Conservation (phyloP, 2,113 vertebrate species). For the Collichthys lucidus region DNA sequence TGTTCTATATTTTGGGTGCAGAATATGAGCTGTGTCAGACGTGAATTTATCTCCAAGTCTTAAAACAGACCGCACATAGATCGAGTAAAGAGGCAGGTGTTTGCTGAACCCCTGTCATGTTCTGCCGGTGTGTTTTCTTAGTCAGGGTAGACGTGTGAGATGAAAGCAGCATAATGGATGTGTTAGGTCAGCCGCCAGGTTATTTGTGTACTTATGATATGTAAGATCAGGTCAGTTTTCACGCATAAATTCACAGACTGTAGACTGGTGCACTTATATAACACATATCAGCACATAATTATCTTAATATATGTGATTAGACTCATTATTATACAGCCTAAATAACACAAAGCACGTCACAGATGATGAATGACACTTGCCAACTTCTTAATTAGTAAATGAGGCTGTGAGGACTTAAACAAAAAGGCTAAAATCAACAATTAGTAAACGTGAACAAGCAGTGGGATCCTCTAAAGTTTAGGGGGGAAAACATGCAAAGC, state of each 20-base stretch:
- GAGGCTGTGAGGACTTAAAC: not conserved
- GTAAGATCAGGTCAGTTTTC: not conserved
- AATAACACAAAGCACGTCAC: not conserved
- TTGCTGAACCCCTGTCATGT: not conserved
- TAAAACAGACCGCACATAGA: not conserved
- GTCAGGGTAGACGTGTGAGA: not conserved
- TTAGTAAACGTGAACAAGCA: not conserved
- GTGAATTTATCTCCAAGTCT: conserved; percentile 5
- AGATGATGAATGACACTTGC: not conserved
- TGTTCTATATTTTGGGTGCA: conserved; percentile 33
- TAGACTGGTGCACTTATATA: not conserved
- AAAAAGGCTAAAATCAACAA: not conserved
- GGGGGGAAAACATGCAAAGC: conserved; percentile 53
- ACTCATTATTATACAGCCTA: conserved; percentile 2
- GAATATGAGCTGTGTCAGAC: conserved; percentile 28
- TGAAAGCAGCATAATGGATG: not conserved
- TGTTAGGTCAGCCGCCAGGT: not conserved
- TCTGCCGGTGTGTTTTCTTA: not conserved
- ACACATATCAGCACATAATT: too few species aligned
- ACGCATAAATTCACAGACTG: too few species aligned
- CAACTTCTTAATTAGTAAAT: not conserved
- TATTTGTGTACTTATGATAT: not conserved
- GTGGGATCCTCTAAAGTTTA: conserved; percentile 24
- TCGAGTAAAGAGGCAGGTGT: conserved; percentile 1
- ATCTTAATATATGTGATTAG: not conserved